Percentiles rank a stretch among this genome's conserved stretches.
These are phyloP conservation scores for Chondrilla cf. caribensis DNA, from an alignment of 37 sponge, comb jelly and placozoan genomes.

Conservation along the genomic window DNA sequence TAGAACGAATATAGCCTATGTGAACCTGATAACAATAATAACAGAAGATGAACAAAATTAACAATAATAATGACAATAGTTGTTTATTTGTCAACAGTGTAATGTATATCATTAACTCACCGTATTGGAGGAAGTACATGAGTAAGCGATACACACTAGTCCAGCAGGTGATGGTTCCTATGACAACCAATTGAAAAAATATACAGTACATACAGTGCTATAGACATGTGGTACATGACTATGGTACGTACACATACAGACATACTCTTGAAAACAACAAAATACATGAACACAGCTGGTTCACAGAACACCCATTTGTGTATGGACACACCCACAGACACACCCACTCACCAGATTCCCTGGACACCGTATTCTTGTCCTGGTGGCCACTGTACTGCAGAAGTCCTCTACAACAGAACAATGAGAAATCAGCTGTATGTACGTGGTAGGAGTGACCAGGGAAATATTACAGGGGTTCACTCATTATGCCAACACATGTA, in stretches of 20 bases:
- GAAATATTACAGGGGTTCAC: neutral
- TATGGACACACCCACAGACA: neutral
- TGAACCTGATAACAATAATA: neutral
- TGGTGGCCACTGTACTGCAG: neutral
- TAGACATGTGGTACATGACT: neutral
- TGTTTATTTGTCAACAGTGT: too few species aligned
- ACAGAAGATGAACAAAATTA: too few species aligned
- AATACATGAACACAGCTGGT: too few species aligned
- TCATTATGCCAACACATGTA: neutral
- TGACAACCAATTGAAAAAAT: neutral
- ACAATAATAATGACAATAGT: too few species aligned
- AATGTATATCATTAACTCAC: too few species aligned
- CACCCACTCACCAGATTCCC: neutral
- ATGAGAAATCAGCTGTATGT: neutral
- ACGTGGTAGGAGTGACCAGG: neutral
- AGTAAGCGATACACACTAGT: constrained; percentile 8
- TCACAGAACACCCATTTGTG: too few species aligned
- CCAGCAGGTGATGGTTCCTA: neutral
- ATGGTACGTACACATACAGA: neutral
- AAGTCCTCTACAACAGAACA: neutral
- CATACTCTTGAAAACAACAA: too few species aligned
- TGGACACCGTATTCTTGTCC: constrained; percentile 9
- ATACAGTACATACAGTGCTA: neutral
- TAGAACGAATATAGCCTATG: too few species aligned
- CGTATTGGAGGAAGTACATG: neutral